Evolutionary conservation across 1,140 invertebrate species (phyloP).

Genomic region (Anastatus disparis): DNA sequence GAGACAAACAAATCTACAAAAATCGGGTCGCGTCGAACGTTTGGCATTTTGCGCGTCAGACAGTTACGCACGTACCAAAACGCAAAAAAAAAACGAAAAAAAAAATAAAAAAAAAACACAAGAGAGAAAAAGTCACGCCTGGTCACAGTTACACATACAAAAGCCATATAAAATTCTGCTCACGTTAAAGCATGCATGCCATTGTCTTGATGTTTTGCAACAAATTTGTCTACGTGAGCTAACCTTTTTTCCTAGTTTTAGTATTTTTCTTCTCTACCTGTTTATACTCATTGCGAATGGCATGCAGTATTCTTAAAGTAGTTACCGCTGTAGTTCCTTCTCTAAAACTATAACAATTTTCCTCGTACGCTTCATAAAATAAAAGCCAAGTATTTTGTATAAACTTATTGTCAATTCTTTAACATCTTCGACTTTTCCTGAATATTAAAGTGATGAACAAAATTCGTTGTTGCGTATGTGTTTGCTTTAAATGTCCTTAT

Average conservation of each 20-base stretch:
- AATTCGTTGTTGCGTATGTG: too few relatives aligned
- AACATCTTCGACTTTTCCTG: too few relatives aligned
- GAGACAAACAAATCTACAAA: background rate
- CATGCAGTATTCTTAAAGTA: too few relatives aligned
- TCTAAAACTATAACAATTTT: too few relatives aligned
- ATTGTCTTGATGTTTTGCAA: slow-evolving; percentile 63
- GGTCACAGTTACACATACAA: slow-evolving; percentile 36
- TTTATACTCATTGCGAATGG: slow-evolving; percentile 53
- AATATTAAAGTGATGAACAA: too few relatives aligned
- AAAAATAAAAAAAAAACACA: background rate
- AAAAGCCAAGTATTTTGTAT: too few relatives aligned
- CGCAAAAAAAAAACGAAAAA: background rate
- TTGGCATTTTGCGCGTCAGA: background rate
- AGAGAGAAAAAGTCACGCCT: slow-evolving; percentile 13
- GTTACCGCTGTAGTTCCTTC: too few relatives aligned
- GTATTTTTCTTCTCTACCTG: slow-evolving; percentile 49
- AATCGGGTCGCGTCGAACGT: background rate
- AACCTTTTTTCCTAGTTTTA: slow-evolving; percentile 46
- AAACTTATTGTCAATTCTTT: too few relatives aligned
- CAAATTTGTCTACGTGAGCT: slow-evolving; percentile 61
- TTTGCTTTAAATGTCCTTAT: too few relatives aligned
- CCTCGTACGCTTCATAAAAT: too few relatives aligned
- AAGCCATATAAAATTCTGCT: slow-evolving; percentile 56
- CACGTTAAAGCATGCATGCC: slow-evolving; percentile 55
- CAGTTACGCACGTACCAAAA: background rate